Evolutionary conservation across 1,140 invertebrate genomes (phyloP).

Genomic region (Conopomorpha cramerella): DNA sequence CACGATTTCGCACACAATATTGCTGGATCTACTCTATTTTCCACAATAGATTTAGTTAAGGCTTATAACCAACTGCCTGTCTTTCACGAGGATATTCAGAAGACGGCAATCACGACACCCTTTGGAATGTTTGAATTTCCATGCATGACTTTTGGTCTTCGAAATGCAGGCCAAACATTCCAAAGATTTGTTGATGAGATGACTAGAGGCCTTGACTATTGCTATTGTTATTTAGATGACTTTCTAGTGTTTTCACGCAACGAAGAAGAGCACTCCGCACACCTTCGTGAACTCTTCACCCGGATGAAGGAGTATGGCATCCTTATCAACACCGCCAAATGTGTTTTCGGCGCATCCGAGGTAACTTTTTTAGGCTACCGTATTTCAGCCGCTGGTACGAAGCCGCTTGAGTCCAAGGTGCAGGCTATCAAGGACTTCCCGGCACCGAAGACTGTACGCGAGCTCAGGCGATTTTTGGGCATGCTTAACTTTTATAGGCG

Average conservation of each 20-base stretch:
- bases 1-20: background rate
- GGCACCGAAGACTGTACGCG: background rate
- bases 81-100: conserved; percentile 13
- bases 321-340: conserved; percentile 1
- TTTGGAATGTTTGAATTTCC: too few relatives aligned
- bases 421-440: conserved; percentile 1
- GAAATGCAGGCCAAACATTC: conserved; percentile 49
- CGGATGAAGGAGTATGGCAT: background rate
- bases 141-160: conserved; percentile 48
- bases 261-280: background rate
- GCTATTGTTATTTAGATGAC: conserved; percentile 1
- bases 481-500: conserved; percentile 13
- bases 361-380: background rate
- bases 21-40: background rate
- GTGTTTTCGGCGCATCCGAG: background rate
- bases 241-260: background rate
- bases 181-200: conserved; percentile 50
- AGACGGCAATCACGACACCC: conserved; percentile 34
- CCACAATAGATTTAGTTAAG: background rate
- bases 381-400: background rate
- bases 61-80: background rate
- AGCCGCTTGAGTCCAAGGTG: background rate
- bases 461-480: conserved; percentile 1
- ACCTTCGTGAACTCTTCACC: background rate
- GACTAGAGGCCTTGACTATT: conserved; percentile 16